Base-by-base conservation (phyloP, 2,888 invertebrate genomes). In the Keiferia lycopersicella region DNA sequence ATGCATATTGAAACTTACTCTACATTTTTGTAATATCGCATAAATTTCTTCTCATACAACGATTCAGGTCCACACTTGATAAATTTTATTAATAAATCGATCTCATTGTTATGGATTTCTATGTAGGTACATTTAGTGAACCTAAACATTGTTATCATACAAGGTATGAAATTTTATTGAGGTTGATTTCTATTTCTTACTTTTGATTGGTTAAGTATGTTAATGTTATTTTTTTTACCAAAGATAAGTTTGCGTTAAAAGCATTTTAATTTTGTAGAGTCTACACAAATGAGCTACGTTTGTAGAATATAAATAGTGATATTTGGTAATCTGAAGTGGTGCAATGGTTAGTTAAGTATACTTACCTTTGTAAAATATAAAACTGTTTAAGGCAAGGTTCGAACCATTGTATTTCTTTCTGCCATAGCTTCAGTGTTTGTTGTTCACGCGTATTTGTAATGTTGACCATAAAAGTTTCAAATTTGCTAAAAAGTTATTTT, bases 71-170 rank as follows among this genome's bases (percentile, higher is more conserved):
- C 83, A 81, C 77, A 78, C 73, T 73, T 76, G 81, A 56, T 56
- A 82, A 83, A 83, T 77, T 80, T 79, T 82, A 82, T 82, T 61
- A 59, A 81, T 78, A 84, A 87, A 87, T 83, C 87, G 91, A 91
- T 91, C 91, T 91, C 91, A 91, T 89, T 91, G 89, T 91, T 91
- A 88, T 87, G 83, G 81, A 88, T 82, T 83, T 34, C 34, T 34
- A 34, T 84, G 78, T 84, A 77, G 81, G 81, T 87, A 84, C 80
- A 81, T 81, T 77, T 84, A 84, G 82, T 80, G 78, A 83, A 78
- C 80, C 72, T 84, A 81, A 83, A 82, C 83, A 84, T 90, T 91
- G 91, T 91, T 91, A 91, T 91, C 91, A 91, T 91, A 91, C 91
- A 87, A 83, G 89, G 91, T 91, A 90, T 91, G 91, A 91, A 90